Base-by-base conservation (phyloP, 1,140 invertebrate genomes). In the Chionoecetes opilio region DNA sequence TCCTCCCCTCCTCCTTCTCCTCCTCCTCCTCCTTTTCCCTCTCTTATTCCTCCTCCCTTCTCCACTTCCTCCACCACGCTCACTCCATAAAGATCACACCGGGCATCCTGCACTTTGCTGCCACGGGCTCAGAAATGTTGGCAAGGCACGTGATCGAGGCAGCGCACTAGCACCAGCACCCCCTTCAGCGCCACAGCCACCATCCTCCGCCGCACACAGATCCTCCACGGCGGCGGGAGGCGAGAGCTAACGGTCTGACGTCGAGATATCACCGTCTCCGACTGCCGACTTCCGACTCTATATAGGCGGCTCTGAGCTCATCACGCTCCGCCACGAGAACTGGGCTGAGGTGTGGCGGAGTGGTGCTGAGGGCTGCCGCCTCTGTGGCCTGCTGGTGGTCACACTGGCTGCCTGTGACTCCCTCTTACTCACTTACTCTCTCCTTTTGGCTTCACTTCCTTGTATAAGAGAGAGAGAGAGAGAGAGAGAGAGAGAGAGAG, bases 401-500 rank as follows among this genome's bases (percentile, higher is more conserved):
- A 86, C 84, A 86, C 84, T 34, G 11, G 35, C 32, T 86, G 35
- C 32, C 31, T 53, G 29, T 53, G 5, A 46, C 88, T 41, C 88
- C 41, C 31, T 90, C 0, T 31, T 90, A 41, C 37, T 46, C 41
- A 90, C 32, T 21, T 2, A 29, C 38, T 87, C 38, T 87, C 86
- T 37, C 86, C 29, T 3, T 35, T 31, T 1, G 21, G 2, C 21
- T 21, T 14, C 35, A 29, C 17, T 14, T n/a, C 31, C 35, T n/a
- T n/a, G 32, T 35, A 34, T 35, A 34, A 87, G 86, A 87, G 86
- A 87, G 86, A 87, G 86, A 87, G 86, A 87, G 86, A 87, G 86
- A 87, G 32, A 87, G 86, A 87, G 86, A 87, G 86, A 87, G 86
- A 87, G 86, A 87, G 86, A 87, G 86, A 87, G 86, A 87, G 86